Conservation (phyloP, 2,888 invertebrate genomes). For the Campoplex capitator region DNA sequence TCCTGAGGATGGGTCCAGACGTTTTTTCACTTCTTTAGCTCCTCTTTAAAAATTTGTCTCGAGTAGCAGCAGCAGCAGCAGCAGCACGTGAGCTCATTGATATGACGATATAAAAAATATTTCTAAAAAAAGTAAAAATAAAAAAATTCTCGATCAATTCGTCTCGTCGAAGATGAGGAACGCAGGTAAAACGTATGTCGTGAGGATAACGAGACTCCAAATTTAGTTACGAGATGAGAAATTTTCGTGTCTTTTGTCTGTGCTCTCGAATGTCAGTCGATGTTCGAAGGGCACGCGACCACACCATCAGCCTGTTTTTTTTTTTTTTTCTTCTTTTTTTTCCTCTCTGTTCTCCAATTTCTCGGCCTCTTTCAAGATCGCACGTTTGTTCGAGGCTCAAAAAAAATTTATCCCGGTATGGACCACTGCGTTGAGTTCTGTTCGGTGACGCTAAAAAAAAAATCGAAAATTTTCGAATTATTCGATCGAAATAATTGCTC, state of each 20-base stretch:
- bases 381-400: too few species aligned
- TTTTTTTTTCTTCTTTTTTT: too few species aligned
- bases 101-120: neutral
- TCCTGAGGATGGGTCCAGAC: neutral
- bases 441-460: too few species aligned
- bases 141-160: neutral
- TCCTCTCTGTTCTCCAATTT: neutral
- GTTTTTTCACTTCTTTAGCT: neutral
- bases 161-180: conserved; percentile 8
- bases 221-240: conserved; percentile 1
- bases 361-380: neutral
- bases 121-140: too few species aligned
- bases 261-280: neutral
- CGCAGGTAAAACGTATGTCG: conserved; percentile 39
- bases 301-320: conserved; percentile 10
- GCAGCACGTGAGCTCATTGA: neutral
- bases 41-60: neutral
- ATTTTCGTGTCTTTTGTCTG: conserved; percentile 8
- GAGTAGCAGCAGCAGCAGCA: neutral
- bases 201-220: neutral
- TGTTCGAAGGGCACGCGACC: conserved; percentile 30
- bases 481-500: too few species aligned
- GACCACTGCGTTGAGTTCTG: neutral
- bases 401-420: neutral
- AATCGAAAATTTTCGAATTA: too few species aligned